Evolutionary conservation across 2,888 invertebrate genomes (phyloP).

Genomic region (Melinaea marsaeus): DNA sequence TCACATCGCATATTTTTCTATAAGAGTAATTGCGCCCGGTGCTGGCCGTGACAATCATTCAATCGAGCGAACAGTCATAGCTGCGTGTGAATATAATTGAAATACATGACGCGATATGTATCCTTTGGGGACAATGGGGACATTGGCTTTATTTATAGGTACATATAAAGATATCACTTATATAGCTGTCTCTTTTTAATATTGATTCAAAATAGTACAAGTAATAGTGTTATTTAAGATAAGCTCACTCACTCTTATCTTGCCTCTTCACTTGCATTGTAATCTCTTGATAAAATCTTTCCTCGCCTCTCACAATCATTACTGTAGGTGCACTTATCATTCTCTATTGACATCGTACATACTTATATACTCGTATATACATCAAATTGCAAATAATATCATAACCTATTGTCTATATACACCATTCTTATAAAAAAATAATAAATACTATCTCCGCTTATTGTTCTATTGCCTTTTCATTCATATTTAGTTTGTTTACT

Average conservation of each 20-base stretch:
- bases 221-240: neutral
- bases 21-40: conserved; percentile 10
- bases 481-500: no score
- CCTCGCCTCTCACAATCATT: neutral
- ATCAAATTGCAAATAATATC: no score
- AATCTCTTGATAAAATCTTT: neutral
- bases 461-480: no score
- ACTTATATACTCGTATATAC: no score
- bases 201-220: neutral
- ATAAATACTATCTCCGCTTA: no score
- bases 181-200: no score
- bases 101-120: conserved; percentile 36
- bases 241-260: neutral
- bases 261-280: neutral
- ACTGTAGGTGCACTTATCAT: neutral
- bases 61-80: conserved; percentile 46
- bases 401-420: no score
- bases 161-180: neutral
- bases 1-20: conserved; percentile 1
- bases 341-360: neutral
- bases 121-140: conserved; percentile 53
- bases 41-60: conserved; percentile 40
- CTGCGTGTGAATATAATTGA: conserved; percentile 57
- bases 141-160: conserved; percentile 18
- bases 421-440: no score